A percentile compares a stretch with the other conserved stretches of the same genome.
Evolutionary conservation across 2,888 invertebrate genomes (phyloP).

Genomic region (Psylliodes chrysocephalus): DNA sequence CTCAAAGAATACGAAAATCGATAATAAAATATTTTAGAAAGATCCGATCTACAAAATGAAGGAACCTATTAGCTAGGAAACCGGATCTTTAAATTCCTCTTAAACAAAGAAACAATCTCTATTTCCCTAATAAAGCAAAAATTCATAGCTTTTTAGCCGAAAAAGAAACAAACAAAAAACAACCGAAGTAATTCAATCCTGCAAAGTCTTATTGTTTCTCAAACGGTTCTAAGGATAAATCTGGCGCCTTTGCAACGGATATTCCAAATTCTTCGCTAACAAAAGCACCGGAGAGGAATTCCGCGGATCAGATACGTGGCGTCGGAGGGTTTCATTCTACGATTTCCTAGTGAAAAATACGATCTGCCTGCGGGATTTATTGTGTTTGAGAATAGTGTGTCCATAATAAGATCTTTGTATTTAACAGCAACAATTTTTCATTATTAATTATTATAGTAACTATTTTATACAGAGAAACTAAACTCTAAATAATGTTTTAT

Average conservation of each 20-base stretch:
- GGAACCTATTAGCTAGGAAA: too few relatives aligned
- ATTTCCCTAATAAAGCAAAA: background rate
- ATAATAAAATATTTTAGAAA: too few relatives aligned
- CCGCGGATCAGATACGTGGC: constrained; percentile 4
- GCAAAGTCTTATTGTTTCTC: constrained; percentile 7
- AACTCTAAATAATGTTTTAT: too few relatives aligned
- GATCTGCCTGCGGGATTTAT: constrained; percentile 3
- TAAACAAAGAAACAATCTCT: background rate
- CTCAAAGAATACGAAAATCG: too few relatives aligned
- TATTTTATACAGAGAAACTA: too few relatives aligned
- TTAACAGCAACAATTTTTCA: too few relatives aligned
- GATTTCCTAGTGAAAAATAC: constrained; percentile 3
- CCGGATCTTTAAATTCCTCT: background rate
- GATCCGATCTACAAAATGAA: too few relatives aligned
- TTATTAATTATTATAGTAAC: too few relatives aligned
- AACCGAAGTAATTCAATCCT: constrained; percentile 15
- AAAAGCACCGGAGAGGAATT: constrained; percentile 1
- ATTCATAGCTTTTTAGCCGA: background rate
- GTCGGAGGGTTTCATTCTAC: constrained; percentile 1
- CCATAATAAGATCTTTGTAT: too few relatives aligned
- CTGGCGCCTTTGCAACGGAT: constrained; percentile 17
- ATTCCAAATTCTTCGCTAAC: constrained; percentile 5
- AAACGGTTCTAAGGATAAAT: constrained; percentile 24
- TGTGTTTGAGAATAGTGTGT: background rate
- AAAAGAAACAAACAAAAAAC: background rate